phyloP scores from a whole-genome alignment of 2,888 invertebrate genomes.

The Cantharis flavilabris region DNA sequence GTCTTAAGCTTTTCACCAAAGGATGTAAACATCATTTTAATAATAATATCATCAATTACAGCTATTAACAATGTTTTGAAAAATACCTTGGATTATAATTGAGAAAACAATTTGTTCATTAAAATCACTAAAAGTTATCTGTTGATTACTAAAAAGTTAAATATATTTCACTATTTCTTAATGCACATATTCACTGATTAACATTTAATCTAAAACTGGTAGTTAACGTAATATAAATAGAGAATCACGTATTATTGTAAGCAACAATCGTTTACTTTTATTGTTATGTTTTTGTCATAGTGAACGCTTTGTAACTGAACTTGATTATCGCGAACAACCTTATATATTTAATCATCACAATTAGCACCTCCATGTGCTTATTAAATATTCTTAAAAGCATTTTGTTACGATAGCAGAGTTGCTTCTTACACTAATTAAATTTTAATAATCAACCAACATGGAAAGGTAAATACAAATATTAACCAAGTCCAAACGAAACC shows the following conservation, averaged over 20 bases:
- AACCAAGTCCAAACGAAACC: neutral
- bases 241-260: neutral
- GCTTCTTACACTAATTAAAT: constrained; percentile 11
- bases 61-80: neutral
- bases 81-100: neutral
- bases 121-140: neutral
- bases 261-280: neutral
- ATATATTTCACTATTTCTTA: neutral
- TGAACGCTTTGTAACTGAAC: constrained; percentile 10
- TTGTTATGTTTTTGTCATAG: constrained; percentile 13
- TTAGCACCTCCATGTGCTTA: constrained; percentile 23
- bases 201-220: neutral
- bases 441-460: neutral
- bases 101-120: neutral
- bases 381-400: constrained; percentile 9
- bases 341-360: constrained; percentile 24
- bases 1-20: neutral
- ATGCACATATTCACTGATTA: neutral
- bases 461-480: neutral
- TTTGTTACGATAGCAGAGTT: constrained; percentile 14
- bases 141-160: neutral
- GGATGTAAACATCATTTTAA: too few relatives aligned
- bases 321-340: constrained; percentile 15
- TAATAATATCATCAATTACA: too few relatives aligned
- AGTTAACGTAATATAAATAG: neutral